Evolutionary conservation across 2,888 invertebrate genomes (phyloP).

Genomic region (Cosmopolites sordidus): DNA sequence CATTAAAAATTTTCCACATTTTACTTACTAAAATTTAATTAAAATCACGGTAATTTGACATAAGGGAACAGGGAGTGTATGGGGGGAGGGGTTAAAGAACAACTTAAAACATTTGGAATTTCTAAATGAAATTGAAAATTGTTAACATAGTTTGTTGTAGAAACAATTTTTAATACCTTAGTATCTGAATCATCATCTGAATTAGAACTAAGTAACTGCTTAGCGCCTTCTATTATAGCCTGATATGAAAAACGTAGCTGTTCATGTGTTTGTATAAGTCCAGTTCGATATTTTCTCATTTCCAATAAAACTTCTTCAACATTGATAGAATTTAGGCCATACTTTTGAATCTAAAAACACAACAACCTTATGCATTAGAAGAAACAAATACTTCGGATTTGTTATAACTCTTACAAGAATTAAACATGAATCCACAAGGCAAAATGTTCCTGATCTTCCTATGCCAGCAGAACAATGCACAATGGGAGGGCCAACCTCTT

Average conservation of each 20-base stretch:
- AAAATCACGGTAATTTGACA: neutral
- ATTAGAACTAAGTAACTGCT: slow-evolving; percentile 49
- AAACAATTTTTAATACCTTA: slow-evolving; percentile 4
- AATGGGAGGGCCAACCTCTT: slow-evolving; percentile 78
- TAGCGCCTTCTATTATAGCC: slow-evolving; percentile 86
- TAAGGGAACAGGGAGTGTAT: neutral
- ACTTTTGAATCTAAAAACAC: slow-evolving; percentile 71
- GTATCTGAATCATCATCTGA: slow-evolving; percentile 24
- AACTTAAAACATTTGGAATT: neutral
- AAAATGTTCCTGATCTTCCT: slow-evolving; percentile 94
- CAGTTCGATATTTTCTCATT: slow-evolving; percentile 87
- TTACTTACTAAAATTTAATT: neutral
- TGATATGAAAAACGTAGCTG: slow-evolving; percentile 92
- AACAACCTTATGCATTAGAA: too few relatives aligned
- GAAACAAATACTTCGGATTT: too few relatives aligned
- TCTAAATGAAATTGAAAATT: neutral
- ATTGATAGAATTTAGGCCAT: slow-evolving; percentile 71
- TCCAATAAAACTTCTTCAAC: slow-evolving; percentile 76
- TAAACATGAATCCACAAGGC: slow-evolving; percentile 88
- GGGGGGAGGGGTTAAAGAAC: neutral
- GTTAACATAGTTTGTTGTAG: neutral
- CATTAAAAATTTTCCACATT: neutral
- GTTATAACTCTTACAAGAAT: slow-evolving; percentile 69
- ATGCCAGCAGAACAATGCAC: slow-evolving; percentile 98
- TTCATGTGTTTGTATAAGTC: slow-evolving; percentile 91